Evolutionary conservation across 1,140 invertebrate genomes (phyloP).

Genomic region (Leptoteleia sp.): DNA sequence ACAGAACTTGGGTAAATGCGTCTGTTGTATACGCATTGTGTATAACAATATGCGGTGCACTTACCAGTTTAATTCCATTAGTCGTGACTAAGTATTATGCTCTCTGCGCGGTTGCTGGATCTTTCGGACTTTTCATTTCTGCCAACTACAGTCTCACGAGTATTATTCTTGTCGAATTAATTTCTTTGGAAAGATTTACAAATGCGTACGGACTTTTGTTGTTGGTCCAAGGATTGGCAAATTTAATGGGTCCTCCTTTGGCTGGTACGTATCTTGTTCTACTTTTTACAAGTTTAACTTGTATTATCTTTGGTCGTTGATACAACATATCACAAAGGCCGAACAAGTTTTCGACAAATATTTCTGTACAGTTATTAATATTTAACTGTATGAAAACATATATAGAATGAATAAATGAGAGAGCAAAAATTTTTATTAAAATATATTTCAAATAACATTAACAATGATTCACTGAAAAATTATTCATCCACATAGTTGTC

Average conservation of each 20-base stretch:
- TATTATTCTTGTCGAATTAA: slow-evolving; percentile 92
- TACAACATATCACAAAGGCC: too few relatives aligned
- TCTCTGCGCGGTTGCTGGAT: slow-evolving; percentile 84
- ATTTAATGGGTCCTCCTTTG: slow-evolving; percentile 92
- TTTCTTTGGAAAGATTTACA: slow-evolving; percentile 92
- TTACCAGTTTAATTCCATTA: slow-evolving; percentile 87
- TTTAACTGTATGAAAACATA: too few relatives aligned
- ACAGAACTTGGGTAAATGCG: slow-evolving; percentile 88
- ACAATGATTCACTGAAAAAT: too few relatives aligned
- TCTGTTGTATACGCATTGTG: slow-evolving; percentile 89
- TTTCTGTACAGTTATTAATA: too few relatives aligned
- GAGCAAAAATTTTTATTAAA: too few relatives aligned
- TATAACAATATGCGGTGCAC: slow-evolving; percentile 88
- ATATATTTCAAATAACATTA: too few relatives aligned
- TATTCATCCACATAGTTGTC: too few relatives aligned
- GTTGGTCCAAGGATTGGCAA: slow-evolving; percentile 93
- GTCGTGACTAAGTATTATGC: slow-evolving; percentile 82
- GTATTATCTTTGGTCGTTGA: too few relatives aligned
- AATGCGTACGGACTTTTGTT: slow-evolving; percentile 94
- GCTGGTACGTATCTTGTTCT: slow-evolving; percentile 84
- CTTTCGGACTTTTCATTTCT: slow-evolving; percentile 92
- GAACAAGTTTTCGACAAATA: too few relatives aligned
- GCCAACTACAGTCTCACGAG: slow-evolving; percentile 93
- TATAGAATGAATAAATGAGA: too few relatives aligned
- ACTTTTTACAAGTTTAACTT: too few relatives aligned